Conservation (phyloP, 2,113 vertebrate genomes). For the Sigmodon hispidus region DNA sequence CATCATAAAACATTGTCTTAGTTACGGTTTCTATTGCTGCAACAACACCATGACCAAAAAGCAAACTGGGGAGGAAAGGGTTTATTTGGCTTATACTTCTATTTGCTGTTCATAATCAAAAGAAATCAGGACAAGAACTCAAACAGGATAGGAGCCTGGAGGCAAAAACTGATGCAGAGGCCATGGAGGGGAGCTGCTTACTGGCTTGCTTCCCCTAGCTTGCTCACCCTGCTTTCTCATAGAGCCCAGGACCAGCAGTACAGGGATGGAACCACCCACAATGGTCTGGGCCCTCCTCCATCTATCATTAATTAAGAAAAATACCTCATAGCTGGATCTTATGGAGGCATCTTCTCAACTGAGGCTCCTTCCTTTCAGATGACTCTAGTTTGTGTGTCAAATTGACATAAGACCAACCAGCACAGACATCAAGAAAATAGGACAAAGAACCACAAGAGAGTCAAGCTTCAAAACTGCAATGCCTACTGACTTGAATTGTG, state of each 20-base stretch:
- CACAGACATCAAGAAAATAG: background rate
- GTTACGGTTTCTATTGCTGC: background rate
- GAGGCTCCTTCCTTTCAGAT: background rate
- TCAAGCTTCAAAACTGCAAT: background rate
- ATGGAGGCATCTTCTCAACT: background rate
- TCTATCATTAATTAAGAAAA: background rate
- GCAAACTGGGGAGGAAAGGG: background rate
- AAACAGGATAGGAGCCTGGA: background rate
- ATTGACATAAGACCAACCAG: background rate
- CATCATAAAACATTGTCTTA: background rate
- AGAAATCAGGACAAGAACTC: background rate
- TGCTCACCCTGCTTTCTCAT: background rate
- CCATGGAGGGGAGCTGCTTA: background rate
- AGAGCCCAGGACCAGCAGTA: background rate
- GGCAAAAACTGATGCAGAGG: background rate
- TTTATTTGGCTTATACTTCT: background rate
- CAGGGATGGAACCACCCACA: background rate
- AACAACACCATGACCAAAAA: background rate
- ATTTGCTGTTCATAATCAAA: background rate
- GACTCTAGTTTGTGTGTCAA: background rate
- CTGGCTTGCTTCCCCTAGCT: background rate
- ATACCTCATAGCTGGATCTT: background rate
- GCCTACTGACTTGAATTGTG: background rate
- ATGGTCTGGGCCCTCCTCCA: background rate
- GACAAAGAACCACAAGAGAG: background rate